These are phyloP conservation scores for Physella acuta DNA, from an alignment of 1,140 invertebrate species.

Conservation along the genomic window DNA sequence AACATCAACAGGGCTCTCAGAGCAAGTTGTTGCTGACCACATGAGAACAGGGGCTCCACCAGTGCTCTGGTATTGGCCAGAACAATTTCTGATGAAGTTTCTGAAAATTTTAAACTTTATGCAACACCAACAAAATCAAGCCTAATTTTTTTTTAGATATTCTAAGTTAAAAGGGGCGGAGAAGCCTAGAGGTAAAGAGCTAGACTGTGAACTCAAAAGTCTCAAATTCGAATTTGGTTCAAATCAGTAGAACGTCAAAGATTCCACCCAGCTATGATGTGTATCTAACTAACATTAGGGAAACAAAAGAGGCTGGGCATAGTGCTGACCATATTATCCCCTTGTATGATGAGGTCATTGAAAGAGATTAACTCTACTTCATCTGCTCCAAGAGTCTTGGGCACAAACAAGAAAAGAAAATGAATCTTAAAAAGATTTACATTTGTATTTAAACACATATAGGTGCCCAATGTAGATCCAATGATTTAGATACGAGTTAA, in stretches of 20 bases:
- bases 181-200: too few species aligned
- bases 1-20: neutral
- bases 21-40: neutral
- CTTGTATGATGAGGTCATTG: neutral
- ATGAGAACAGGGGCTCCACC: neutral
- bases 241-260: neutral
- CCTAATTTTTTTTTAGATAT: too few species aligned
- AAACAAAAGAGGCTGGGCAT: neutral
- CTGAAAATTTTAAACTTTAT: neutral
- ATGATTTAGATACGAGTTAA: too few species aligned
- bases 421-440: too few species aligned
- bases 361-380: neutral
- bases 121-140: neutral
- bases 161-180: too few species aligned
- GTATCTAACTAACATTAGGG: neutral
- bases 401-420: too few species aligned
- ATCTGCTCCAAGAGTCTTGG: neutral
- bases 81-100: neutral
- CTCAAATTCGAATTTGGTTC: neutral
- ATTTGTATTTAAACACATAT: too few species aligned
- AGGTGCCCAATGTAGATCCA: too few species aligned
- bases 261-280: neutral
- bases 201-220: neutral
- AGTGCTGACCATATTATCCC: neutral
- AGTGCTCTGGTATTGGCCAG: neutral